A percentile compares a stretch with the other conserved stretches of the same genome.
Conservation (phyloP, 2,797 vertebrate species). For the Gadopsis marmoratus region DNA sequence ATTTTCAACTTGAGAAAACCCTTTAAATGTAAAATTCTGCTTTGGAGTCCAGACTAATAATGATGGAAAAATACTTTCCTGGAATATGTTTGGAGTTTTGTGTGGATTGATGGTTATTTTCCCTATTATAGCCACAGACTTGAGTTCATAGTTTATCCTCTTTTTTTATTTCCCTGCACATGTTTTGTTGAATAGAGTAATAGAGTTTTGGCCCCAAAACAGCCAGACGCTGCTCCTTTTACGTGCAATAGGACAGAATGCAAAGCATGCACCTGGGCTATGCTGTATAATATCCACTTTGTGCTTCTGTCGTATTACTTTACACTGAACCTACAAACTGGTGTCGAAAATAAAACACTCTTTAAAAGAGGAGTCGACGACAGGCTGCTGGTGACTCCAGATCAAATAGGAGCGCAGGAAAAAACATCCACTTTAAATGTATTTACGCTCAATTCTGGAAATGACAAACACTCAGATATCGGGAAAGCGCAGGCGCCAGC, state of each 20-base stretch:
- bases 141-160: slow-evolving; percentile 9
- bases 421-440: slow-evolving; percentile 75
- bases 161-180: slow-evolving; percentile 34
- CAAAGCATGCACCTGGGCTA: slow-evolving; percentile 24
- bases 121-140: slow-evolving; percentile 33
- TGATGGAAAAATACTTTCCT: slow-evolving; percentile 15
- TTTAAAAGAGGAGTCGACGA: slow-evolving; percentile 54
- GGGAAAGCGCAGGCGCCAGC: slow-evolving; percentile 69
- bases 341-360: slow-evolving; percentile 55
- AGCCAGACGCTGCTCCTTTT: slow-evolving; percentile 33
- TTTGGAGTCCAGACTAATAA: slow-evolving; percentile 10
- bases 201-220: neutral
- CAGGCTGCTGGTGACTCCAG: slow-evolving; percentile 59
- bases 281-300: slow-evolving; percentile 52
- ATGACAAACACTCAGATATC: slow-evolving; percentile 69
- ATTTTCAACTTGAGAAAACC: slow-evolving; percentile 27
- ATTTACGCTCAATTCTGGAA: slow-evolving; percentile 72
- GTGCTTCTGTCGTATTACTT: slow-evolving; percentile 47
- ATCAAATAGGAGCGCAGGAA: slow-evolving; percentile 62
- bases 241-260: slow-evolving; percentile 24
- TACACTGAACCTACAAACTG: slow-evolving; percentile 41
- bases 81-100: slow-evolving; percentile 8
- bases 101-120: slow-evolving; percentile 42
- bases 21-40: slow-evolving; percentile 7
- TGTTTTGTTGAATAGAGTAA: slow-evolving; percentile 17